Evolutionary conservation across 2,797 vertebrate species (phyloP), one percentile per base, ranked within the genome.

Genomic region (Diplodus sargus): DNA sequence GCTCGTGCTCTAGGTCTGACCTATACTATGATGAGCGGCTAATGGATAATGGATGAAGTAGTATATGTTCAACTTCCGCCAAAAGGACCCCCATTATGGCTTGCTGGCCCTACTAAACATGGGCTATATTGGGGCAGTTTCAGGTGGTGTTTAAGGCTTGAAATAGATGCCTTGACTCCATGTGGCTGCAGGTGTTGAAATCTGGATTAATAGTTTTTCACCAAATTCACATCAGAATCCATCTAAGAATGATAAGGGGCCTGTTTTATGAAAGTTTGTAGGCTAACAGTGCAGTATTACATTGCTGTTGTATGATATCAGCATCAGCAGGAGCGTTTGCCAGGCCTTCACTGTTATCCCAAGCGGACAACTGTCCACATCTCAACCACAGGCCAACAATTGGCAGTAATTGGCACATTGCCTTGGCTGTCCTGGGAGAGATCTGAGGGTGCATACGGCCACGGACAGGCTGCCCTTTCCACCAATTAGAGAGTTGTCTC

Each of bases 331-430:
- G 65, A 86, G 90, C 79, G 49, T 90, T 92, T 68, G 76, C 77
- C 49, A 72, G 88, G 82, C 86, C 89, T 87, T 90, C 87, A 67
- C 86, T 88, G 87, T 74, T 91, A 94, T 94, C 92, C 94, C 94
- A 93, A 78, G 83, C 57, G 92, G 93, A 94, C 92, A 87, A 94
- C 94, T 95, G 95, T 96, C 95, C 94, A 95, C 93, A 94, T 94
- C 93, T 95, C 95, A 96, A 93, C 91, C 93, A 90, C 86, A 79
- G 90, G 85, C 89, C 92, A 91, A 92, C 94, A 95, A 96, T 95
- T 96, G 95, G 95, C 93, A 94, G 92, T 96, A 96, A 96, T 95
- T 96, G 95, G 94, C 91, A 91, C 86, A 85, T 94, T 95, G 93
- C 91, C 91, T 91, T 22, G 91, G 85, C 92, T 91, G 91, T 95